These are phyloP conservation scores for Carettochelys insculpta DNA, from an alignment of 2,113 vertebrate genomes.

Conservation along the genomic window DNA sequence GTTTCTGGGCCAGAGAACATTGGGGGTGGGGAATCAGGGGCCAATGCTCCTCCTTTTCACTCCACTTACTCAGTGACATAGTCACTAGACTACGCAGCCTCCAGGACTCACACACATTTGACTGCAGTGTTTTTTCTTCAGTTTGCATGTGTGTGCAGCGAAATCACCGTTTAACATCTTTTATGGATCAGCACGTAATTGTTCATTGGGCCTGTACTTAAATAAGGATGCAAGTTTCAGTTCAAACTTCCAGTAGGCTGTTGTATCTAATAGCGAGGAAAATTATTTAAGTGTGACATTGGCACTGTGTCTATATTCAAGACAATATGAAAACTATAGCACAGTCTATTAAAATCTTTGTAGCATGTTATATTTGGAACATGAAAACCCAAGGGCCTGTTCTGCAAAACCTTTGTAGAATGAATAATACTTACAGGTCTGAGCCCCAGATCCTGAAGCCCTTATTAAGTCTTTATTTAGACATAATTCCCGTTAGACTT, in stretches of 20 bases:
- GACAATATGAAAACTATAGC: constrained; percentile 40
- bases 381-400: neutral
- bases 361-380: constrained; percentile 20
- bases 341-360: constrained; percentile 21
- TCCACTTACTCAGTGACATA: too few species aligned
- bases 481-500: neutral
- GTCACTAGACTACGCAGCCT: too few species aligned
- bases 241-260: neutral
- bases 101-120: too few species aligned
- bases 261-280: constrained; percentile 52
- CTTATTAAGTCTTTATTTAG: neutral
- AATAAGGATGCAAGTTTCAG: constrained; percentile 25
- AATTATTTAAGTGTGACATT: constrained; percentile 48
- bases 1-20: too few species aligned
- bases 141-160: neutral
- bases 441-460: constrained; percentile 28
- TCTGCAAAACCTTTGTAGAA: constrained; percentile 17
- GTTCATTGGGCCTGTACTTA: constrained; percentile 7
- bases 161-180: neutral
- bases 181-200: neutral
- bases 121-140: neutral
- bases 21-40: too few species aligned
- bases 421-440: neutral
- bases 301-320: neutral
- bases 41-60: too few species aligned